Percentiles rank a stretch among this genome's conserved stretches.
Conservation (phyloP, 2,888 invertebrate species). For the Eumacrocentrus americanus region DNA sequence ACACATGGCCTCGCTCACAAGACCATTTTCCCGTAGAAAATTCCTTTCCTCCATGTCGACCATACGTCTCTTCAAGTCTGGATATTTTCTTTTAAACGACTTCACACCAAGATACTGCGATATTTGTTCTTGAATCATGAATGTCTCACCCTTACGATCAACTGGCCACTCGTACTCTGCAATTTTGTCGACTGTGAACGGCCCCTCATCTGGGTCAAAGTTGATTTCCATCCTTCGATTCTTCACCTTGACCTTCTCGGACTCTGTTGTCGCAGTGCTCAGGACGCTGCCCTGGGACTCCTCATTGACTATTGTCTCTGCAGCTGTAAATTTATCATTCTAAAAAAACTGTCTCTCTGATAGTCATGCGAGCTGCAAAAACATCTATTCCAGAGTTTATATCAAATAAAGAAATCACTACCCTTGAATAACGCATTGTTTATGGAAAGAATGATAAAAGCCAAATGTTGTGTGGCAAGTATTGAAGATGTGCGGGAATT, state of each 20-base stretch:
- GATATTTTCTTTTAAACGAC: slow-evolving; percentile 95
- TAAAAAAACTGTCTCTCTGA: no score
- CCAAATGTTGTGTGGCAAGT: slow-evolving; percentile 12
- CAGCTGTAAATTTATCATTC: slow-evolving; percentile 49
- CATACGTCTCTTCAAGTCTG: slow-evolving; percentile 81
- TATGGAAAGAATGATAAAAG: no score
- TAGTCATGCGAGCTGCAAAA: no score
- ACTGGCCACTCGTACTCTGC: slow-evolving; percentile 95
- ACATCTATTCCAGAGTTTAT: neutral
- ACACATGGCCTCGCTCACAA: slow-evolving; percentile 90
- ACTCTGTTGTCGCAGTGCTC: slow-evolving; percentile 74
- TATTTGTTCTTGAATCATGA: slow-evolving; percentile 95
- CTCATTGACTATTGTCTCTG: slow-evolving; percentile 67
- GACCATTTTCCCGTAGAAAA: slow-evolving; percentile 79
- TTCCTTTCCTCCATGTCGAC: slow-evolving; percentile 92
- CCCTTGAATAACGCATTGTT: no score
- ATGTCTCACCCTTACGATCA: slow-evolving; percentile 75
- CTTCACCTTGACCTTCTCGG: slow-evolving; percentile 58
- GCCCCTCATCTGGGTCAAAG: slow-evolving; percentile 60
- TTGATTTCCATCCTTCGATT: slow-evolving; percentile 60
- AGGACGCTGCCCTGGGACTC: slow-evolving; percentile 85
- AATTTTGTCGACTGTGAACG: slow-evolving; percentile 83
- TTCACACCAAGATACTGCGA: slow-evolving; percentile 93
- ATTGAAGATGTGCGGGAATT: slow-evolving; percentile 36
- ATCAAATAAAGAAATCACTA: neutral